phyloP scores from a whole-genome alignment of 2,797 vertebrate species.

The Fistularia commersonii region DNA sequence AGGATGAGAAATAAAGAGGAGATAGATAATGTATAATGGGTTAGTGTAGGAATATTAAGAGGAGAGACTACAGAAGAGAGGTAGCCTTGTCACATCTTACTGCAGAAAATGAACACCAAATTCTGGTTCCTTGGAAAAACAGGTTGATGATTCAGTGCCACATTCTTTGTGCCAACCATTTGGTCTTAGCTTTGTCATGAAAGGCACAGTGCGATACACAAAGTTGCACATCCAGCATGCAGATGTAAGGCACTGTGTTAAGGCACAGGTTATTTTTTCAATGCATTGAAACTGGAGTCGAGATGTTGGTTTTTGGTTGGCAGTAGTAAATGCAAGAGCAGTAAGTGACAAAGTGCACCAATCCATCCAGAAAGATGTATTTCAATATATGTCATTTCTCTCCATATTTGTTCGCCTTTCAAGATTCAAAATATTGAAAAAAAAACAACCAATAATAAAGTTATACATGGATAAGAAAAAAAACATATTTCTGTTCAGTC shows the following conservation, averaged over 20 bases:
- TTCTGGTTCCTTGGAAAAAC: no score
- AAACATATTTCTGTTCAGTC: constrained; percentile 61
- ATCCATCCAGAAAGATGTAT: constrained; percentile 20
- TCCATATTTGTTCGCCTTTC: constrained; percentile 66
- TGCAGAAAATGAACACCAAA: constrained; percentile 2
- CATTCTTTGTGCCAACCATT: constrained; percentile 9
- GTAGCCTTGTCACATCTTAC: constrained; percentile 33
- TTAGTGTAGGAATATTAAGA: constrained; percentile 16
- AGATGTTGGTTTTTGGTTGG: constrained; percentile 14
- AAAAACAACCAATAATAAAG: constrained; percentile 43
- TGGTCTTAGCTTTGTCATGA: constrained; percentile 15
- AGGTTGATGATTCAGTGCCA: no score
- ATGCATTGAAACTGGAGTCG: constrained; percentile 39
- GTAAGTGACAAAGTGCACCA: constrained; percentile 30
- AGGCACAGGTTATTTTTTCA: constrained; percentile 27
- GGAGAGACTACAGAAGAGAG: constrained; percentile 28
- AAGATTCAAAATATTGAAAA: constrained; percentile 40
- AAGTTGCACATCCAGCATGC: constrained; percentile 12
- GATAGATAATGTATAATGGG: constrained; percentile 15
- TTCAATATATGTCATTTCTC: constrained; percentile 34
- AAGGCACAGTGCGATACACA: constrained; percentile 36
- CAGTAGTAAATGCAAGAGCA: constrained; percentile 17
- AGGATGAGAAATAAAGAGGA: constrained; percentile 35
- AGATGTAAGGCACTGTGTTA: constrained; percentile 46
- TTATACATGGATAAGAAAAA: constrained; percentile 38